Base-by-base conservation (phyloP, 2,797 vertebrate genomes). In the Enteromius thamalakanensis region DNA sequence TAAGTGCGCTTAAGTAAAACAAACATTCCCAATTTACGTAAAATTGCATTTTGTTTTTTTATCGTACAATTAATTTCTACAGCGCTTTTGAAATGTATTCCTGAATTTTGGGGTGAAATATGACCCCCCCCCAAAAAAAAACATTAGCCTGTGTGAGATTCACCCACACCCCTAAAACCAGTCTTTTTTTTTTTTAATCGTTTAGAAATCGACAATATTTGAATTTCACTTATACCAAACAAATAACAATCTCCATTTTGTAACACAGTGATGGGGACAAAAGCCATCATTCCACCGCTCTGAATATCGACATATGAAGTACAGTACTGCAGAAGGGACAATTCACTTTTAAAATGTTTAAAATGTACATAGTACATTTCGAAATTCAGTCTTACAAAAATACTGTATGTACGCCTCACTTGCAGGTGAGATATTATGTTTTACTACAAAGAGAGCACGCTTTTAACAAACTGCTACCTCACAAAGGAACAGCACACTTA, bases 401-500 rank as follows among this genome's bases (percentile, higher is more conserved):
- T 94, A 95, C 91, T 94, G 93, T 94, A 93, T 91, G 91, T 85
- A 71, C 60, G 81, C 86, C 86, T 84, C 87, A 86, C 85, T 77
- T 84, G 79, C 82, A 53, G 55, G 80, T 69, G 82, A 86, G 86
- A 82, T 29, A 86, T 75, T 64, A 71, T 72, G 74, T 72, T 68
- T 86, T 79, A 86, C 87, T 86, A 87, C 80, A 85, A 72, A 85
- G 86, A 88, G 79, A 83, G 62, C 82, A 84, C 80, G 77, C 72
- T 58, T 80, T 67, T 71, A 79, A 87, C 65, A 87, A 82, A 82
- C 79, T 58, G 79, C 91, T 92, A 92, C 89, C 91, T 93, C 92
- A 93, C 88, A 93, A 92, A 92, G 92, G 91, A 94, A 94, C 89
- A 92, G 94, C 82, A 93, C 92, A 89, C 90, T 89, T 92, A 91